Evolutionary conservation across 2,113 vertebrate genomes (phyloP).

Genomic region (Nerophis lumbriciformis): DNA sequence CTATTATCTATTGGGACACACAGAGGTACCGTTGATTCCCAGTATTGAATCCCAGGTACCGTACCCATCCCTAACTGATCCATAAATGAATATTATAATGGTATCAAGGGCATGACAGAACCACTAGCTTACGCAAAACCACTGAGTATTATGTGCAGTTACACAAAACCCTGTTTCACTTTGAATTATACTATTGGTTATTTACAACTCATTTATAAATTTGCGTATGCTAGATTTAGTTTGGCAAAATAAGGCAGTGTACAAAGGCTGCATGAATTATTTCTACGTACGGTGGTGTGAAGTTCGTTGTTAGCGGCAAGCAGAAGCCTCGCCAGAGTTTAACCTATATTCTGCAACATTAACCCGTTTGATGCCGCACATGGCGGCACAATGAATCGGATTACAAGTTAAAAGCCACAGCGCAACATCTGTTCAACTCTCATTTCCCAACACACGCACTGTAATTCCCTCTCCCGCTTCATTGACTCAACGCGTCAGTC

Average conservation of each 20-base stretch:
- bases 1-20: too few species aligned
- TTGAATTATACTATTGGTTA: slow-evolving; percentile 19
- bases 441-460: neutral
- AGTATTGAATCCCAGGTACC: too few species aligned
- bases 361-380: slow-evolving; percentile 36
- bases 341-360: slow-evolving; percentile 50
- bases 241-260: slow-evolving; percentile 5
- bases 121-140: too few species aligned
- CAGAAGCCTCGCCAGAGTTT: slow-evolving; percentile 23
- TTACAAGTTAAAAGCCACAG: slow-evolving; percentile 43
- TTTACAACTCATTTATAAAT: slow-evolving; percentile 32
- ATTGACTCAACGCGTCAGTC: neutral
- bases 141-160: neutral
- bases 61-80: too few species aligned
- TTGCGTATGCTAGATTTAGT: neutral
- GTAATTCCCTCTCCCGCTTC: neutral
- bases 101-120: too few species aligned
- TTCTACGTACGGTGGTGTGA: neutral
- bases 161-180: neutral
- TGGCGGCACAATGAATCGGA: slow-evolving; percentile 34
- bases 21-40: too few species aligned
- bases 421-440: slow-evolving; percentile 47
- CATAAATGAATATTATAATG: too few species aligned
- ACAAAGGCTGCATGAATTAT: neutral
- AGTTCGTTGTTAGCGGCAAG: neutral